A percentile compares a stretch with the other conserved stretches of the same genome.
Conservation (phyloP, 2,797 vertebrate genomes). For the Acomys russatus region DNA sequence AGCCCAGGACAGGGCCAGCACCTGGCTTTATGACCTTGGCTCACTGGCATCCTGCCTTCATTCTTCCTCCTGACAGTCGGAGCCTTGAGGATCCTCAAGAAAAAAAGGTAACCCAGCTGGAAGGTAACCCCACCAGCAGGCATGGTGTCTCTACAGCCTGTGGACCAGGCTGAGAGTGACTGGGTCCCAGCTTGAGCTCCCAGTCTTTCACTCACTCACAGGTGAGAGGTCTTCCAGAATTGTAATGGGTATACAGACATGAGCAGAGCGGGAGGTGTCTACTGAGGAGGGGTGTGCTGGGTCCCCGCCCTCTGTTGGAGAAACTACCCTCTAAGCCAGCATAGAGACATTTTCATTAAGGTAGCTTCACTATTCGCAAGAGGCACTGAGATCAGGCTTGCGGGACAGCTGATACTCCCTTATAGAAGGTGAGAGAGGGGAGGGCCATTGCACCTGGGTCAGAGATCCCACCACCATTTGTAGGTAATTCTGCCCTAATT, state of each 20-base stretch:
- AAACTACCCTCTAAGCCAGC: background rate
- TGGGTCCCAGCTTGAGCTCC: background rate
- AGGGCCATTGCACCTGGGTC: background rate
- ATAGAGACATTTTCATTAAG: background rate
- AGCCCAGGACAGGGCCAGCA: background rate
- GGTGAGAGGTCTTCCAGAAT: background rate
- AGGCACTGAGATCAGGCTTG: background rate
- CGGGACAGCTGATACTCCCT: background rate
- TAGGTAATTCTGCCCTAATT: background rate
- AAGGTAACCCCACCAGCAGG: no score
- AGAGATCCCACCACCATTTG: background rate
- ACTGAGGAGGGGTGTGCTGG: background rate
- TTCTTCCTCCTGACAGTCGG: background rate
- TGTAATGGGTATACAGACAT: accelerated
- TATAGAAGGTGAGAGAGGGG: background rate
- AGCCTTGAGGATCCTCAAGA: accelerated
- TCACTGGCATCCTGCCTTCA: background rate
- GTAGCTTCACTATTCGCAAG: background rate
- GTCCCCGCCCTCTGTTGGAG: background rate
- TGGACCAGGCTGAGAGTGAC: background rate
- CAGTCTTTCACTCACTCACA: no score
- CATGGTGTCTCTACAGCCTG: no score
- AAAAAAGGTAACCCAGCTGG: background rate
- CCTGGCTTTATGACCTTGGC: background rate
- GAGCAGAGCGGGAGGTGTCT: background rate